phyloP scores from a whole-genome alignment of 2,113 vertebrate genomes.

The Glaucomys volans region DNA sequence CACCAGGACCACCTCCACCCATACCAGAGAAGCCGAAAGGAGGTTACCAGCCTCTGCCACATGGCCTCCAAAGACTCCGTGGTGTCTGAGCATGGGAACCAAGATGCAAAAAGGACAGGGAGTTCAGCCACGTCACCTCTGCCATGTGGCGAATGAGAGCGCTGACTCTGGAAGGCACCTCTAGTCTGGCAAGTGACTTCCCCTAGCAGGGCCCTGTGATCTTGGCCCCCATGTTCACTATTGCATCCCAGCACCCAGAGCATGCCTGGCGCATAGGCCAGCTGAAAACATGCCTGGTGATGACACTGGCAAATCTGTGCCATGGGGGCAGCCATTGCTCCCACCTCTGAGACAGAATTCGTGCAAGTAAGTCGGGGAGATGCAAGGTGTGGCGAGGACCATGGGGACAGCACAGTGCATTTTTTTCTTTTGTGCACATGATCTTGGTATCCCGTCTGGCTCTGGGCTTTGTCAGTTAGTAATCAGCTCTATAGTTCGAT shows the following conservation, averaged over 20 bases:
- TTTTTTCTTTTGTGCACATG: not conserved
- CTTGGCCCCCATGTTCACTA: not conserved
- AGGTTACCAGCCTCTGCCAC: not conserved
- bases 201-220: not conserved
- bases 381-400: no score
- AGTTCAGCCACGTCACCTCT: not conserved
- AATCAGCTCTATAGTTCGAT: not conserved
- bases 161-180: not conserved
- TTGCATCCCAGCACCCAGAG: not conserved
- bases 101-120: not conserved
- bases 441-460: not conserved
- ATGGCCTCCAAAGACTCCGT: not conserved
- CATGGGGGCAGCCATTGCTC: no score
- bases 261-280: not conserved
- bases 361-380: not conserved
- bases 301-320: not conserved
- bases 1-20: not conserved
- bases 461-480: not conserved
- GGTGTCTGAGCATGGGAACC: not conserved
- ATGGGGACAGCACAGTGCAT: not conserved
- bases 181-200: not conserved
- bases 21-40: not conserved
- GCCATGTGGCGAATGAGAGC: accelerated
- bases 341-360: not conserved
- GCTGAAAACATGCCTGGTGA: not conserved